Evolutionary conservation across 1,140 invertebrate species (phyloP), one percentile per base, ranked within the genome.

Genomic region (Atta cephalotes): DNA sequence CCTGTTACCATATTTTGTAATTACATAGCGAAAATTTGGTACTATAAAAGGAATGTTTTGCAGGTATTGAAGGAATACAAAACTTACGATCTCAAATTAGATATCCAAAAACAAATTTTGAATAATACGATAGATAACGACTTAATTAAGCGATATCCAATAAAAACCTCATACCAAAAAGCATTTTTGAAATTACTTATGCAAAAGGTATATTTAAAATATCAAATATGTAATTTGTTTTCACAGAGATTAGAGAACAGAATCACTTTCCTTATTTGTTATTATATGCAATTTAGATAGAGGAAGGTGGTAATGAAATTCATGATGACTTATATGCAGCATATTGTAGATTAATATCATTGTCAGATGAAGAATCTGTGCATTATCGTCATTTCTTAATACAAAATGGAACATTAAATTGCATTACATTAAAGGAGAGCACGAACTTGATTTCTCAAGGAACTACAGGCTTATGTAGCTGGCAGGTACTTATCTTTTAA

Each of bases 391-490:
- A 96, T 91, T 96, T 95, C 91, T 51, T 93, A 79, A 82, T 95
- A 35, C 71, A 92, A 65, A 49, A 91, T 39, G 79, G 79, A 45
- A 82, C 76, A 7, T 71, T 63, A 25, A 84, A 88, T 70, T 91
- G 87, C 51, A 91, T 96, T 53, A 96, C 92, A 45, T 92, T 96
- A 58, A 92, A 95, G 84, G 96, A 96, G 90, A 96, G 95, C 89
- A 94, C 92, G 62, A 95, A 94, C 88, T 93, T 96, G 31, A 95
- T 96, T 89, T 96, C 96, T 0, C 90, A 96, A 79, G 96, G 96
- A 51, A 96, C 96, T 49, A 96, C 96, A 78, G 96, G 96, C 74
- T 93, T 96, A 60, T 95, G 94, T 79, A 96, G 92, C 89, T 96
- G 96, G 96, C 95, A 96, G 94, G 96, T 96, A 88, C 12, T 63